These are phyloP conservation scores for Apocrypta bakeri DNA, from an alignment of 1,140 invertebrate genomes.

Conservation along the genomic window DNA sequence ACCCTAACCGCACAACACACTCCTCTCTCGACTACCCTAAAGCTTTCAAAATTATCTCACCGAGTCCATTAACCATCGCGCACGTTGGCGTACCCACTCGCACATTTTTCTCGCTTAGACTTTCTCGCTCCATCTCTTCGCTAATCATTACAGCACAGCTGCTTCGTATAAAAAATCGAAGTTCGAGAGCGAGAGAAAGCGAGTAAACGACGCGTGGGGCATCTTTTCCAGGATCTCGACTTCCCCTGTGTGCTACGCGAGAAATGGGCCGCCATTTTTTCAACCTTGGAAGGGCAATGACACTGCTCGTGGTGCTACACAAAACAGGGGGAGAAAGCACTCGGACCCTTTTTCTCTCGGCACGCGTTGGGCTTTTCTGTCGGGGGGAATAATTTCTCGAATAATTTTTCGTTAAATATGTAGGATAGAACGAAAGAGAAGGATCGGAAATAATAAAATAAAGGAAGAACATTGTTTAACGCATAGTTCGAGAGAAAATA, in stretches of 20 bases:
- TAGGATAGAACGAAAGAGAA: too few relatives aligned
- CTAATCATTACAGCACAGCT: not conserved
- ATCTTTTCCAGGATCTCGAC: not conserved
- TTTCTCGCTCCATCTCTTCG: not conserved
- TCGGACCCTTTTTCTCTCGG: constrained; percentile 15
- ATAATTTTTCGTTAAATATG: constrained; percentile 25
- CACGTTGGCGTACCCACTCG: too few relatives aligned
- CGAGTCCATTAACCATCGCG: not conserved
- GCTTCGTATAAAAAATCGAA: not conserved
- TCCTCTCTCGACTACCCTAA: too few relatives aligned
- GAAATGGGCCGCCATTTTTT: constrained; percentile 22
- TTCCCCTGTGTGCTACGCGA: not conserved
- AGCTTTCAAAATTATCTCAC: not conserved
- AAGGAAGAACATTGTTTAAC: too few relatives aligned
- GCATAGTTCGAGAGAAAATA: too few relatives aligned
- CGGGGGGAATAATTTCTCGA: not conserved
- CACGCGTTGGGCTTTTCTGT: not conserved
- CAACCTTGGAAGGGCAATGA: constrained; percentile 12
- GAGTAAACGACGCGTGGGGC: not conserved
- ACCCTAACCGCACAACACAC: too few relatives aligned
- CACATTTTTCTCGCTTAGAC: not conserved
- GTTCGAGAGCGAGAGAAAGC: not conserved
- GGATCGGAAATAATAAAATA: too few relatives aligned
- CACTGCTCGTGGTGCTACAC: not conserved
- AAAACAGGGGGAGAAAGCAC: not conserved